Conservation (phyloP, 2,888 invertebrate species). For the Griposia aprilina region DNA sequence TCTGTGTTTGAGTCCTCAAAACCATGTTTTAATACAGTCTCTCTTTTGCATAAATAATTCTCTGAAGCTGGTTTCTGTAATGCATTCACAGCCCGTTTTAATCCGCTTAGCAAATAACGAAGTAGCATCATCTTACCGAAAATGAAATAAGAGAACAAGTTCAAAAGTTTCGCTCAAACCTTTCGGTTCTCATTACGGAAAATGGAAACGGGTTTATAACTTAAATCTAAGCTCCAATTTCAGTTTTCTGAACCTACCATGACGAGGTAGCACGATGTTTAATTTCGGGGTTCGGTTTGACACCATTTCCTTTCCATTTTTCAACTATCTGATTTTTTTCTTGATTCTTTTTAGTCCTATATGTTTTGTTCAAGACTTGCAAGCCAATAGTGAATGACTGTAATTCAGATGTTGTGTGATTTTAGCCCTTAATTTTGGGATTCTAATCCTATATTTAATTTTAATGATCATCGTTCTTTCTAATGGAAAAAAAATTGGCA, state of each 20-base stretch:
- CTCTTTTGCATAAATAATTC: constrained; percentile 39
- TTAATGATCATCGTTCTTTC: too few species aligned
- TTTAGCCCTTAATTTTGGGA: neutral
- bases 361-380: neutral
- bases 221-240: constrained; percentile 41
- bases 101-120: constrained; percentile 56
- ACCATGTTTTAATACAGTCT: constrained; percentile 27
- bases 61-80: constrained; percentile 28
- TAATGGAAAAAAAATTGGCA: too few species aligned
- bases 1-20: constrained; percentile 22
- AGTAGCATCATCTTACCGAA: constrained; percentile 49
- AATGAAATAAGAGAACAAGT: constrained; percentile 58
- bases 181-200: constrained; percentile 50
- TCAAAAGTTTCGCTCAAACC: constrained; percentile 52
- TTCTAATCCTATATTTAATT: too few species aligned
- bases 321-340: neutral
- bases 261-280: neutral
- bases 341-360: neutral
- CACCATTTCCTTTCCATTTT: neutral
- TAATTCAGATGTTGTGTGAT: neutral
- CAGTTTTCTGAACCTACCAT: constrained; percentile 22
- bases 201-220: constrained; percentile 47
- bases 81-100: constrained; percentile 48
- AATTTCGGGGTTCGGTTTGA: neutral
- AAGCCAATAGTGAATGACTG: neutral